These are phyloP conservation scores for Glaucomys volans DNA, from an alignment of 2,113 vertebrate species.

Conservation along the genomic window DNA sequence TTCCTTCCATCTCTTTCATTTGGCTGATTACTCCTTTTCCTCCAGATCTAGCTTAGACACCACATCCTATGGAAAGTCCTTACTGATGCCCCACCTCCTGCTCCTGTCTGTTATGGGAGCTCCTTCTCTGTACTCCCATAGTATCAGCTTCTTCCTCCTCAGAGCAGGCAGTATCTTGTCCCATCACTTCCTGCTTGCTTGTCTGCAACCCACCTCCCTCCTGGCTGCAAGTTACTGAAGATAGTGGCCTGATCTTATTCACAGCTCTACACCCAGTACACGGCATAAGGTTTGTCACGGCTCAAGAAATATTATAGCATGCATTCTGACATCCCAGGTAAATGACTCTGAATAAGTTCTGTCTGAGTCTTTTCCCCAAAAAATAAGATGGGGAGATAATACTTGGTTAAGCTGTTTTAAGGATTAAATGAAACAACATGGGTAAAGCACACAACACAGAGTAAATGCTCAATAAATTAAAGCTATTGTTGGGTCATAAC, in stretches of 20 bases:
- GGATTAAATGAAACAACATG: neutral
- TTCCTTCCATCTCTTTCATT: neutral
- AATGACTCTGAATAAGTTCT: neutral
- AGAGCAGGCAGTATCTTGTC: neutral
- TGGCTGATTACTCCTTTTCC: neutral
- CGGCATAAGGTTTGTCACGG: neutral
- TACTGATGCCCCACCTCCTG: neutral
- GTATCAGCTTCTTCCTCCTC: neutral
- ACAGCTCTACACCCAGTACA: neutral
- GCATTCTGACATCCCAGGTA: neutral
- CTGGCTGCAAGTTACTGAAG: neutral
- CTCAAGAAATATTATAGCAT: neutral
- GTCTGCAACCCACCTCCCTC: neutral
- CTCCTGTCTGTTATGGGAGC: neutral
- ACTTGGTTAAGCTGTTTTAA: neutral
- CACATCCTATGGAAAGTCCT: slow-evolving; percentile 35
- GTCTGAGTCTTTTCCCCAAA: neutral
- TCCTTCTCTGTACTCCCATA: neutral
- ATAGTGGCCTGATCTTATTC: neutral
- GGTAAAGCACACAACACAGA: neutral
- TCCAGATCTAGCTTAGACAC: slow-evolving; percentile 9
- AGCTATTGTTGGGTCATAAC: slow-evolving; percentile 16
- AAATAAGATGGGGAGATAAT: neutral
- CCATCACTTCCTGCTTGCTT: neutral
- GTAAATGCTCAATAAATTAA: neutral